phyloP scores from a whole-genome alignment of 2,797 vertebrate genomes.

The Chiroxiphia lanceolata region DNA sequence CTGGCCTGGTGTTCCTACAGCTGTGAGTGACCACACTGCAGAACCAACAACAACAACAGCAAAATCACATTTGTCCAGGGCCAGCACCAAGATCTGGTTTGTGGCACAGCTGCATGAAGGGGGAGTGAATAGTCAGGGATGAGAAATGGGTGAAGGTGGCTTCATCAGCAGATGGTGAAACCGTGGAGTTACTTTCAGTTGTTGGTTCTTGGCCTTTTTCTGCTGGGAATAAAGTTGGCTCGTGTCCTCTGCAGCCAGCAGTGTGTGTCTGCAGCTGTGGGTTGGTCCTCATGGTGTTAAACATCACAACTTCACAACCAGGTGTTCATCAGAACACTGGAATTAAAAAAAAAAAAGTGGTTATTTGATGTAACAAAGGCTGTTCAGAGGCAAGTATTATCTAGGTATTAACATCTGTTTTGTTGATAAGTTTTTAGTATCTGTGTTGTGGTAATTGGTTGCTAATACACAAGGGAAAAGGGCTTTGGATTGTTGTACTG shows the following conservation, averaged over 20 bases:
- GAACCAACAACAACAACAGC: neutral
- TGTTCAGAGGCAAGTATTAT: neutral
- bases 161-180: neutral
- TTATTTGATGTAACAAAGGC: neutral
- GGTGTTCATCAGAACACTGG: neutral
- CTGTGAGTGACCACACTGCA: neutral
- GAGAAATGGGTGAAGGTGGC: neutral
- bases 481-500: neutral
- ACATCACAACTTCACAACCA: neutral
- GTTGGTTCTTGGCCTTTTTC: neutral
- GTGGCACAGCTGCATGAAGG: neutral
- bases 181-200: neutral
- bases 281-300: neutral
- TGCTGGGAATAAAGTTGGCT: neutral
- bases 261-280: accelerated
- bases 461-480: neutral
- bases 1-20: neutral
- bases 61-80: neutral
- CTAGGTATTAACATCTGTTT: neutral
- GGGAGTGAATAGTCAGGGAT: neutral
- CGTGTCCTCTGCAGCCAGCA: neutral
- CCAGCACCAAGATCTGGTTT: neutral
- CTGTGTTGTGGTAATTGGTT: neutral
- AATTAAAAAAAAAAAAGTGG: neutral
- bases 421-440: neutral